Conservation (phyloP, 2,113 vertebrate genomes). For the Paradoxurus hermaphroditus region DNA sequence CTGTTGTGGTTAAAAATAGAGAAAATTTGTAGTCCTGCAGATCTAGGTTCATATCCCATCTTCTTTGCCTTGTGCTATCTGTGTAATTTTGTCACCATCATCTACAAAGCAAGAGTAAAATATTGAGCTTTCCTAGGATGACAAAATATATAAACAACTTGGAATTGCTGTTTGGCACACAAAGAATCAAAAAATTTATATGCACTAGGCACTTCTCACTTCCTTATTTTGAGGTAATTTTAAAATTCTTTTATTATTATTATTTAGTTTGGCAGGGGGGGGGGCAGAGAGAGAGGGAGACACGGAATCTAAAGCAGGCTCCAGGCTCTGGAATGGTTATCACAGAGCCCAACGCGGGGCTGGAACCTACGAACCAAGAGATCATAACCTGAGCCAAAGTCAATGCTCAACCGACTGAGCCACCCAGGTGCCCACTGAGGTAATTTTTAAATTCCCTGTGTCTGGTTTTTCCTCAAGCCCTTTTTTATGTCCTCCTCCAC, state of each 20-base stretch:
- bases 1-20: background rate
- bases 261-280: too few relatives aligned
- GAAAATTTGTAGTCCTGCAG: background rate
- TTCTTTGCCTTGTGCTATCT: background rate
- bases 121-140: background rate
- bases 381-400: too few relatives aligned
- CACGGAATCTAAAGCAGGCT: too few relatives aligned
- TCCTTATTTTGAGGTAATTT: background rate
- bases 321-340: too few relatives aligned
- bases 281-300: too few relatives aligned
- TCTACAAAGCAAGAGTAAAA: background rate
- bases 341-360: too few relatives aligned
- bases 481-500: background rate
- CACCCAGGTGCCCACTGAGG: too few relatives aligned
- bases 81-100: background rate
- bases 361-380: too few relatives aligned
- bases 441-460: background rate
- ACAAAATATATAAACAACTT: background rate
- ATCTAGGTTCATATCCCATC: background rate
- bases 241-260: too few relatives aligned
- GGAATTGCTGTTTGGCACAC: background rate
- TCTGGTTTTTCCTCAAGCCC: background rate
- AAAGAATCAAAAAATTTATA: background rate
- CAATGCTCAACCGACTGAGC: too few relatives aligned
- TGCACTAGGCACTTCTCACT: background rate